These are phyloP conservation scores for Chloromyia formosa DNA, from an alignment of 2,888 invertebrate species.

Conservation along the genomic window DNA sequence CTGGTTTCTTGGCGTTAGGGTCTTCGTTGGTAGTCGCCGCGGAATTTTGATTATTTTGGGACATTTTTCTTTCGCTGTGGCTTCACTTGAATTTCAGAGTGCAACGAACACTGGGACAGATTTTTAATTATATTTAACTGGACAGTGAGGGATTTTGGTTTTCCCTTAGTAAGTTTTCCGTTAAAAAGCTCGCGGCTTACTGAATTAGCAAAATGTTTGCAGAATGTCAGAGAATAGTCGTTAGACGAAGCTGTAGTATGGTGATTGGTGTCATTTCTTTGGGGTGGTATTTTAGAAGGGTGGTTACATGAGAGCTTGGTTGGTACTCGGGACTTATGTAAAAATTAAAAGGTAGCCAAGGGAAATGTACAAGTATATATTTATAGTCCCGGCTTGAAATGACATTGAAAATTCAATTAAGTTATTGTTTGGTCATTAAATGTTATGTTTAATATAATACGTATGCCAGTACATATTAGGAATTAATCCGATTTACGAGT, in stretches of 20 bases:
- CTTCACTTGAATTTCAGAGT: neutral
- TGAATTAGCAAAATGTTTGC: slow-evolving; percentile 15
- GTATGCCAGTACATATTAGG: too few relatives aligned
- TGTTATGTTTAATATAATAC: too few relatives aligned
- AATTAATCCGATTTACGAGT: too few relatives aligned
- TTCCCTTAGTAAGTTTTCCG: slow-evolving; percentile 19
- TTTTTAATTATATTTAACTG: too few relatives aligned
- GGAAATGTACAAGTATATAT: too few relatives aligned
- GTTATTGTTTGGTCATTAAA: too few relatives aligned
- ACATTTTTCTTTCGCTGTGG: neutral
- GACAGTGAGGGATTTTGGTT: too few relatives aligned
- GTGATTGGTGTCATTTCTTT: neutral
- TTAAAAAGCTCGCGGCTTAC: slow-evolving; percentile 11
- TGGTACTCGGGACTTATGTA: too few relatives aligned
- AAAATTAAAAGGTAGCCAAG: too few relatives aligned
- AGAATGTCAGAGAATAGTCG: neutral
- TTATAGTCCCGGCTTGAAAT: too few relatives aligned
- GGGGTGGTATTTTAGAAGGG: neutral
- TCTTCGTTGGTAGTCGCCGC: neutral
- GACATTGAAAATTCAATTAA: too few relatives aligned
- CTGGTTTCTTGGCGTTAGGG: neutral
- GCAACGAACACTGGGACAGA: neutral
- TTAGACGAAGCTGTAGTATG: neutral
- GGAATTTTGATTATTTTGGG: neutral
- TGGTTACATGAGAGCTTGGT: too few relatives aligned